Conservation (phyloP, 2,113 vertebrate species). For the Nibea albiflora region DNA sequence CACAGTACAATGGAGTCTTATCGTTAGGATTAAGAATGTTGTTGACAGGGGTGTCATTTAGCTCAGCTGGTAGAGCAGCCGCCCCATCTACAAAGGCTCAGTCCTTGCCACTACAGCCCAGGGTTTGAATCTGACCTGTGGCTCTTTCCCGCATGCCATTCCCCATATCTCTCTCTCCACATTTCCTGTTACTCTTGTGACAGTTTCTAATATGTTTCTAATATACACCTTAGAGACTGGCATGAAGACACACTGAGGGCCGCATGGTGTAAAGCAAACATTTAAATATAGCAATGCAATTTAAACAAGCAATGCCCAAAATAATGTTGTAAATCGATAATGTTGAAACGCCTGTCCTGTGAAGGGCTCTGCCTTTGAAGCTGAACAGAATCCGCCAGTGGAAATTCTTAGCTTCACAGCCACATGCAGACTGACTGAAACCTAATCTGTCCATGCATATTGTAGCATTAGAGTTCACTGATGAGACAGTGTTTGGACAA, state of each 20-base stretch:
- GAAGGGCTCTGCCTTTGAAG: constrained; percentile 26
- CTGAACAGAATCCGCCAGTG: constrained; percentile 13
- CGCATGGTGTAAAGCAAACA: not conserved
- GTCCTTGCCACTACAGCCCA: too few species aligned
- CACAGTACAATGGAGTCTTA: too few species aligned
- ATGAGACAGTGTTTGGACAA: constrained; percentile 1
- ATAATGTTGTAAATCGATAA: not conserved
- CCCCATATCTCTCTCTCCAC: too few species aligned
- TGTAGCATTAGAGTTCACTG: constrained; percentile 33
- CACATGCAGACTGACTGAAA: constrained; percentile 44
- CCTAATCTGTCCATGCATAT: constrained; percentile 62
- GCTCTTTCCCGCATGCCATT: too few species aligned
- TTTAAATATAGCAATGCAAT: not conserved
- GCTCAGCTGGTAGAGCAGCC: too few species aligned
- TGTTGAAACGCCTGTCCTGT: constrained; percentile 6
- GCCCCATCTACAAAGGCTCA: too few species aligned
- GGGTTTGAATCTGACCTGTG: too few species aligned
- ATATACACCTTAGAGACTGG: too few species aligned
- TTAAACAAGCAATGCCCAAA: too few species aligned
- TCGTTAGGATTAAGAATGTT: not conserved
- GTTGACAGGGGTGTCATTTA: too few species aligned
- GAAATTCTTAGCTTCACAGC: constrained; percentile 9
- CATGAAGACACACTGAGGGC: not conserved
- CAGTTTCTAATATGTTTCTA: too few species aligned
- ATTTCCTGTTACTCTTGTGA: too few species aligned